Evolutionary conservation across 1,140 invertebrate species (phyloP).

Genomic region (Cotesia chilonis): DNA sequence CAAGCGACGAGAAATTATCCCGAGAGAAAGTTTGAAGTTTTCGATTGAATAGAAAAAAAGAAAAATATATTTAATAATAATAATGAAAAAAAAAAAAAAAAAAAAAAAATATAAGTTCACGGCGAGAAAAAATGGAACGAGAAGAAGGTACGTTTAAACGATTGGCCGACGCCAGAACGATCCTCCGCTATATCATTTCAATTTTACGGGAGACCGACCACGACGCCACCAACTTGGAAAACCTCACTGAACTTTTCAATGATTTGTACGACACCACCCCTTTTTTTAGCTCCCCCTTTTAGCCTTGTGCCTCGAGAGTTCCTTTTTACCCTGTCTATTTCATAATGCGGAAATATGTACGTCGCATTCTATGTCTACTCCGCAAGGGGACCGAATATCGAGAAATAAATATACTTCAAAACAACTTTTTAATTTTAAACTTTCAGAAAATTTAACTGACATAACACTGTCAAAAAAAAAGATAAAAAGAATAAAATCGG

Average conservation of each 20-base stretch:
- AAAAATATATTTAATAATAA: constrained; percentile 16
- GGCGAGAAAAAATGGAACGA: constrained; percentile 1
- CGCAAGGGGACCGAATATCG: neutral
- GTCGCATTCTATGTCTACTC: neutral
- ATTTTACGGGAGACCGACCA: constrained; percentile 56
- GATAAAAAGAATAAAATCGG: no score
- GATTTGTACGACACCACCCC: constrained; percentile 50
- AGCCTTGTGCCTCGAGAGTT: constrained; percentile 21
- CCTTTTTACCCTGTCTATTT: neutral
- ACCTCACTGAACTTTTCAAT: constrained; percentile 52
- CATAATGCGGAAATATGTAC: constrained; percentile 8
- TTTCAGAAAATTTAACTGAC: neutral
- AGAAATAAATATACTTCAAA: neutral
- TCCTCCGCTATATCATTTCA: constrained; percentile 59
- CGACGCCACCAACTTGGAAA: constrained; percentile 49
- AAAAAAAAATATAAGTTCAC: neutral
- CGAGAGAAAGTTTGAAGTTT: constrained; percentile 10
- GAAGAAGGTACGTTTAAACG: constrained; percentile 32
- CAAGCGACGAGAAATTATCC: constrained; percentile 30
- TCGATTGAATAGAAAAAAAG: constrained; percentile 21
- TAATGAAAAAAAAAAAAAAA: neutral
- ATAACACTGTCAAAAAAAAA: neutral
- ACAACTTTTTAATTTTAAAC: constrained; percentile 8
- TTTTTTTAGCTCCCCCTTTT: constrained; percentile 11
- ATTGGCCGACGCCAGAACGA: constrained; percentile 21